phyloP scores from a whole-genome alignment of 2,888 invertebrate species.

The Xestia sexstrigata region DNA sequence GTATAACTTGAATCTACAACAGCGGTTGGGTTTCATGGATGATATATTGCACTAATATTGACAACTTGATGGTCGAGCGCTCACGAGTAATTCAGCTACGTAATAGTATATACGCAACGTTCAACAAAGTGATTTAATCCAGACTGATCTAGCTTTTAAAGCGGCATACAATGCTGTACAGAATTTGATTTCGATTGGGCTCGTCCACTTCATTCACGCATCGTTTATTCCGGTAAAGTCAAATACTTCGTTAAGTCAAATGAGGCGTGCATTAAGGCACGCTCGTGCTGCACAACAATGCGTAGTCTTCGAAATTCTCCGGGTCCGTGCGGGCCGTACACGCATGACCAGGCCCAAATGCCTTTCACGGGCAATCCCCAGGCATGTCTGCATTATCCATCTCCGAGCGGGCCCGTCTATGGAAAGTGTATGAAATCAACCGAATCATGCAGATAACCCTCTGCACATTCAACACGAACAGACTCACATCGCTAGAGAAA shows the following conservation, averaged over 20 bases:
- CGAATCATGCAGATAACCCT: constrained; percentile 21
- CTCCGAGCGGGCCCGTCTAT: background rate
- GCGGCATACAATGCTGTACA: background rate
- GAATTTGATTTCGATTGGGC: background rate
- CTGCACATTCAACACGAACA: constrained; percentile 18
- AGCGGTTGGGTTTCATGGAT: constrained; percentile 48
- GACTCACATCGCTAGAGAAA: constrained; percentile 6
- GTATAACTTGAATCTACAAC: constrained; percentile 56
- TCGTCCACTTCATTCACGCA: background rate
- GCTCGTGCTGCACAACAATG: constrained; percentile 13
- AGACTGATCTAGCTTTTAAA: background rate
- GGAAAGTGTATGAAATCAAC: constrained; percentile 26
- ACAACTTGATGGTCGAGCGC: constrained; percentile 49
- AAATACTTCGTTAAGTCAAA: constrained; percentile 2
- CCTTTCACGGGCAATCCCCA: constrained; percentile 11
- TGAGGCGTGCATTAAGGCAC: background rate
- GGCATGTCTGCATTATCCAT: constrained; percentile 27
- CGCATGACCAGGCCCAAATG: constrained; percentile 35
- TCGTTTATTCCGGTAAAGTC: background rate
- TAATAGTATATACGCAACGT: constrained; percentile 1
- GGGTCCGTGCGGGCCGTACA: background rate
- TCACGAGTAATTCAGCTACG: constrained; percentile 27
- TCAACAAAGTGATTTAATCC: constrained; percentile 7
- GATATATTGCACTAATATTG: constrained; percentile 59
- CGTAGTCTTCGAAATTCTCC: constrained; percentile 8